Conservation (phyloP, 2,797 vertebrate species). For the Sebastes vulpes region DNA sequence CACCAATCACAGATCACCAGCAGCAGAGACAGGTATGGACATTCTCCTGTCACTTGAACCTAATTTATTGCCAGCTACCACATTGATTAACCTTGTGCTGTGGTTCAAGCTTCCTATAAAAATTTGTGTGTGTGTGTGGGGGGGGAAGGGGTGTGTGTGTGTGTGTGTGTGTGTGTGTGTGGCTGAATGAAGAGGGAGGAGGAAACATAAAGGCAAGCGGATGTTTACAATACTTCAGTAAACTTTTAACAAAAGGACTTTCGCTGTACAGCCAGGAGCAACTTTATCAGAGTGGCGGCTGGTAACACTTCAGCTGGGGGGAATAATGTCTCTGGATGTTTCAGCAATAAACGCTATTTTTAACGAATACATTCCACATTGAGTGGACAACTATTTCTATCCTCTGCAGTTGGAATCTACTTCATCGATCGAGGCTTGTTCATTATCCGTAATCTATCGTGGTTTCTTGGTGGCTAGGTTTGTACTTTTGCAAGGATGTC, state of each 20-base stretch:
- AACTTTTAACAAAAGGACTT: slow-evolving; percentile 46
- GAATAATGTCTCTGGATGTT: not conserved
- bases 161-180: not conserved
- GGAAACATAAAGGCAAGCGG: slow-evolving; percentile 59
- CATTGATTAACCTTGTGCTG: slow-evolving; percentile 87
- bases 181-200: slow-evolving; percentile 48
- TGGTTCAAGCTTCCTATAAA: slow-evolving; percentile 79
- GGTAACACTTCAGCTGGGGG: not conserved
- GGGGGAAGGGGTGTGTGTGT: not conserved
- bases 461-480: not conserved
- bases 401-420: not conserved
- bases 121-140: slow-evolving; percentile 67
- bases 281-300: not conserved
- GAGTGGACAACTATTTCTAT: not conserved
- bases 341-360: not conserved
- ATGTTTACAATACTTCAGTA: slow-evolving; percentile 67
- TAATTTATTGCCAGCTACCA: slow-evolving; percentile 86
- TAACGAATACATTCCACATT: not conserved
- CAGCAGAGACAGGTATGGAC: slow-evolving; percentile 82
- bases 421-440: not conserved
- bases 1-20: slow-evolving; percentile 86
- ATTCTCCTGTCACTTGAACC: slow-evolving; percentile 83
- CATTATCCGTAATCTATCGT: not conserved
- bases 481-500: not conserved
- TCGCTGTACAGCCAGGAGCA: not conserved